Base-by-base conservation (phyloP, 2,797 vertebrate species). In the Coregonus suidteri region DNA sequence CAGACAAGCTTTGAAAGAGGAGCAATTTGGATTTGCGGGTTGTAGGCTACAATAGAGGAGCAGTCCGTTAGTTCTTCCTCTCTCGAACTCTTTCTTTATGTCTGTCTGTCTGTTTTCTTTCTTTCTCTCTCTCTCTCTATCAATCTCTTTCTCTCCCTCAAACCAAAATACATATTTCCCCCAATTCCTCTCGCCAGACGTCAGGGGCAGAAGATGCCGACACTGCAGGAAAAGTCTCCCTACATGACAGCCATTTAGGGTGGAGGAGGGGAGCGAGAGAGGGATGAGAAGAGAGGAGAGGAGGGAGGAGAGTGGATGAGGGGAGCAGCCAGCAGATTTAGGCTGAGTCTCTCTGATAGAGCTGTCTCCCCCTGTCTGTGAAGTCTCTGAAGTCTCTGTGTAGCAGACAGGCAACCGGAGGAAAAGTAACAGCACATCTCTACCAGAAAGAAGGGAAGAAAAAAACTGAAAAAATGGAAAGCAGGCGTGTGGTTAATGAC, bases 351-450 rank as follows among this genome's bases (percentile, higher is more conserved):
- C 71, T 78, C 64, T 78, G 79, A 90, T 85, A 83, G 85, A 90
- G 84, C 83, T 78, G 87, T 88, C 85, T 87, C 73, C 71, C 77
- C 56, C 11, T 76, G 83, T 82, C 77, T 84, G 78, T 74, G 72
- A 86, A 83, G 85, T 86, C 77, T 85, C 85, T 34, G 56, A 25
- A 25, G 25, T 25, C 25, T 25, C 25, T 25, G 25, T 71, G 59
- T 34, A 13, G 11, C 34, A 35, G 81, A 0, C 74, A 81, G 80
- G 81, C 59, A 3, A 76, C 80, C 66, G 87, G 80, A 74, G 41
- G 41, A 47, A 47, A 81, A 84, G 70, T 82, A 78, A 86, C 13
- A 84, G 85, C 64, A 77, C 76, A 78, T 77, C 75, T 79, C 68
- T 73, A 83, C 84, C 86, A 78, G 76, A 52, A 73, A 71, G 77